A percentile compares a stretch with the other conserved stretches of the same genome.
Evolutionary conservation across 2,888 invertebrate genomes (phyloP).

Genomic region (Chymomyza amoena): DNA sequence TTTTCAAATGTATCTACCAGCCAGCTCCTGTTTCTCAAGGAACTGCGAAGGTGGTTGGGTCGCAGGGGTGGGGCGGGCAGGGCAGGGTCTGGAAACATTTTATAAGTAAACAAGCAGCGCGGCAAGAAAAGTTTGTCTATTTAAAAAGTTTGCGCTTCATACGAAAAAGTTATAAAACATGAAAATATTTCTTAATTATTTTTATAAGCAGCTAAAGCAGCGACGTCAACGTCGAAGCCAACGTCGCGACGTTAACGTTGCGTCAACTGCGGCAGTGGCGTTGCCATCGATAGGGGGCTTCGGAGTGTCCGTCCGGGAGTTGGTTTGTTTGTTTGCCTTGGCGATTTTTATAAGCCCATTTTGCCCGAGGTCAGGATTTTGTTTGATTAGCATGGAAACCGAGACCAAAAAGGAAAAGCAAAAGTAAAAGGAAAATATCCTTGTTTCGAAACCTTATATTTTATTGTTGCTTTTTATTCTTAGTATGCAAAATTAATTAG

Average conservation of each 20-base stretch:
- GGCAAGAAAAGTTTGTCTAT: conserved; percentile 70
- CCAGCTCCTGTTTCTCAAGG: conserved; percentile 25
- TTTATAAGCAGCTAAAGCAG: conserved; percentile 61
- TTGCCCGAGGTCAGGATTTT: conserved; percentile 69
- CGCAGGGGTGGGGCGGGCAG: not conserved
- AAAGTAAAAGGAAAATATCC: not conserved
- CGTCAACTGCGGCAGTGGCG: not conserved
- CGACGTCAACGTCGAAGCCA: not conserved
- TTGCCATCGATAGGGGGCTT: not conserved
- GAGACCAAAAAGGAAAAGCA: conserved; percentile 14
- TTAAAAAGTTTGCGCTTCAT: conserved; percentile 65
- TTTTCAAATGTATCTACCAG: conserved; percentile 65
- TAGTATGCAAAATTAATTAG: conserved; percentile 9
- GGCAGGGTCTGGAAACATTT: conserved; percentile 38
- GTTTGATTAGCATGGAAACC: conserved; percentile 67
- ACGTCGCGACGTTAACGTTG: not conserved
- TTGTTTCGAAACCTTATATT: conserved; percentile 27
- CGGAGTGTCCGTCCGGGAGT: conserved; percentile 36
- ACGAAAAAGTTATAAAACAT: conserved; percentile 67
- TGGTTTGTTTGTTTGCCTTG: conserved; percentile 59
- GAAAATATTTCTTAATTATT: conserved; percentile 74
- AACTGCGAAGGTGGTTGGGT: not conserved
- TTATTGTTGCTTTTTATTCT: conserved; percentile 23
- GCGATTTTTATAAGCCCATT: conserved; percentile 49
- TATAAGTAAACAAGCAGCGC: conserved; percentile 64